phyloP scores from a whole-genome alignment of 2,888 invertebrate species.

The Diaphora mendica region DNA sequence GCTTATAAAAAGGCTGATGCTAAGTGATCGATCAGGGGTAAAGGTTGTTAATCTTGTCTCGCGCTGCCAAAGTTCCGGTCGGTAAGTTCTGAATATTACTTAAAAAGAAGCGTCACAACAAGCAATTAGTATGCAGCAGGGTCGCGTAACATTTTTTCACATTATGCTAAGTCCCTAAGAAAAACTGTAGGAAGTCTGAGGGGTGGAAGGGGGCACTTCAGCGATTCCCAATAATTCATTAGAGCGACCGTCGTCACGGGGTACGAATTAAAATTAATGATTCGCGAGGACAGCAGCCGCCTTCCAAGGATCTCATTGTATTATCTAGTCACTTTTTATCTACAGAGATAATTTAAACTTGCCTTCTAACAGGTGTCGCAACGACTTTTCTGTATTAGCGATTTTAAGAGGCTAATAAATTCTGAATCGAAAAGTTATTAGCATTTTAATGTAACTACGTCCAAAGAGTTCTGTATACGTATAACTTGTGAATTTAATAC shows the following conservation, averaged over 20 bases:
- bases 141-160: slow-evolving; percentile 83
- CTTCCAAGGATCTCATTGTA: slow-evolving; percentile 75
- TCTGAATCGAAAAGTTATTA: slow-evolving; percentile 48
- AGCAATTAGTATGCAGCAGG: slow-evolving; percentile 84
- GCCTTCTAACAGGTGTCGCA: slow-evolving; percentile 75
- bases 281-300: slow-evolving; percentile 79
- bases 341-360: slow-evolving; percentile 76
- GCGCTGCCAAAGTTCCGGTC: slow-evolving; percentile 72
- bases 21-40: slow-evolving; percentile 81
- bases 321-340: slow-evolving; percentile 82
- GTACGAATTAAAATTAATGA: slow-evolving; percentile 86
- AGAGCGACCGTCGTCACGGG: slow-evolving; percentile 81
- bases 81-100: slow-evolving; percentile 74
- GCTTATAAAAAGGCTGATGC: slow-evolving; percentile 71
- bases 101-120: slow-evolving; percentile 79
- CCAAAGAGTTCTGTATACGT: slow-evolving; percentile 19
- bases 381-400: slow-evolving; percentile 71
- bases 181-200: slow-evolving; percentile 77
- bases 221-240: slow-evolving; percentile 86
- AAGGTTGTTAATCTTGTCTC: slow-evolving; percentile 83
- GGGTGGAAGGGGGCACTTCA: slow-evolving; percentile 69
- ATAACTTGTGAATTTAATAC: slow-evolving; percentile 30
- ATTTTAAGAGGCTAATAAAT: slow-evolving; percentile 61
- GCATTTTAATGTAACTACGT: slow-evolving; percentile 48
- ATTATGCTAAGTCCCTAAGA: slow-evolving; percentile 84